Conservation (phyloP, 2,797 vertebrate species). For the Atherinosoma microstoma region DNA sequence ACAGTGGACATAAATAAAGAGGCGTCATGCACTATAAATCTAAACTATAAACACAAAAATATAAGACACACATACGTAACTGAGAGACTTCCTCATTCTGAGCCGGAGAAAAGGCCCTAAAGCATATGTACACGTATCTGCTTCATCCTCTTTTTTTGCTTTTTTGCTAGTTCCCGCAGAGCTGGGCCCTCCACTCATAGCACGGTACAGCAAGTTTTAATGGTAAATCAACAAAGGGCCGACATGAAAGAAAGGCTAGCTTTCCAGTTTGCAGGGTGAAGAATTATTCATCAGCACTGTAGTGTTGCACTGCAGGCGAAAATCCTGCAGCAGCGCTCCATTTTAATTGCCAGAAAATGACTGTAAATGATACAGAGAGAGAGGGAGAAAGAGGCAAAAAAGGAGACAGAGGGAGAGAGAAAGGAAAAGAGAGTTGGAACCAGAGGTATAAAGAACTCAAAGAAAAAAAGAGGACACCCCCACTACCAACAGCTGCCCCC, state of each 20-base stretch:
- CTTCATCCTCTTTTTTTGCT: conserved; percentile 75
- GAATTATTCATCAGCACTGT: conserved; percentile 83
- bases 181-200: conserved; percentile 62
- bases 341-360: conserved; percentile 87
- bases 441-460: conserved; percentile 66
- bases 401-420: conserved; percentile 53
- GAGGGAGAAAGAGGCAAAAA: conserved; percentile 52
- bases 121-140: conserved; percentile 73
- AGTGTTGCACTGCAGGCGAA: conserved; percentile 83
- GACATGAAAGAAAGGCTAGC: conserved; percentile 85
- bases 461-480: conserved; percentile 40
- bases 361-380: conserved; percentile 80
- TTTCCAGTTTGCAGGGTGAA: conserved; percentile 80
- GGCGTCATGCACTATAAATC: conserved; percentile 51
- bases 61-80: conserved; percentile 53
- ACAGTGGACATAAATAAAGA: conserved; percentile 72
- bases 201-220: conserved; percentile 81
- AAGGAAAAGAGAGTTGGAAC: conserved; percentile 61
- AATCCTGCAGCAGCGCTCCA: conserved; percentile 82
- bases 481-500: conserved; percentile 74
- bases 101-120: conserved; percentile 62
- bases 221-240: conserved; percentile 85
- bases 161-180: conserved; percentile 70
- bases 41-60: conserved; percentile 68
- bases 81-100: conserved; percentile 45